Base-by-base conservation (phyloP, 2,797 vertebrate species). In the Hyperoplus lanceolatus region DNA sequence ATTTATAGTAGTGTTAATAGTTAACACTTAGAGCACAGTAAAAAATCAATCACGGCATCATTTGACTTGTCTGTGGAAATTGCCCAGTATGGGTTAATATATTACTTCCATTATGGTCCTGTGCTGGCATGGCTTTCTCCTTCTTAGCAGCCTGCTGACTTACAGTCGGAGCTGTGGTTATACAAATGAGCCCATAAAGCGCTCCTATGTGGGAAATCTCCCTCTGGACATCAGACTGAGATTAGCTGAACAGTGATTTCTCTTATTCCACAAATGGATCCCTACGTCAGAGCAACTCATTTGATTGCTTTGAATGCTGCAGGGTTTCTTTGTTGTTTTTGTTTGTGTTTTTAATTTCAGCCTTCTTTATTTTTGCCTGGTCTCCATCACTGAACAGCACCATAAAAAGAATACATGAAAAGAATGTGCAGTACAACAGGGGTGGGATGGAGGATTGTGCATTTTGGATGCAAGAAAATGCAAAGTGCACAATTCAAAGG, bases 151-250 rank as follows among this genome's bases (percentile, higher is more conserved):
- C 75, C 83, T 77, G 77, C 88, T 92, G 92, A 93, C 87, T 93
- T 93, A 90, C 84, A 88, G 82, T 81, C 62, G 9, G 81, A 77
- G 82, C 82, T 84, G 67, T 80, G 63, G 75, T 83, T 67, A 93
- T 92, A 89, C 82, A 93, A 93, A 94, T 90, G 85, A 94, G 90
- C 79, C 82, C 87, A 83, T 93, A 91, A 94, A 93, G 85, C 79
- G 80, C 70, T 80, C 85, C 77, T 74, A 75, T 84, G 86, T 85
- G 77, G 56, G 79, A 76, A 90, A 87, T 88, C 75, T 87, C 82
- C 83, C 90, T 83, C 79, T 73, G 77, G 89, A 91, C 87, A 87
- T 85, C 75, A 70, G 81, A 84, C 60, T 13, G 77, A 77, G 73
- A 89, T 92, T 84, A 89, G 82, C 83, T 80, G 81, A 91, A 76